Evolutionary conservation across 2,113 vertebrate genomes (phyloP).

Genomic region (Percina caprodes): DNA sequence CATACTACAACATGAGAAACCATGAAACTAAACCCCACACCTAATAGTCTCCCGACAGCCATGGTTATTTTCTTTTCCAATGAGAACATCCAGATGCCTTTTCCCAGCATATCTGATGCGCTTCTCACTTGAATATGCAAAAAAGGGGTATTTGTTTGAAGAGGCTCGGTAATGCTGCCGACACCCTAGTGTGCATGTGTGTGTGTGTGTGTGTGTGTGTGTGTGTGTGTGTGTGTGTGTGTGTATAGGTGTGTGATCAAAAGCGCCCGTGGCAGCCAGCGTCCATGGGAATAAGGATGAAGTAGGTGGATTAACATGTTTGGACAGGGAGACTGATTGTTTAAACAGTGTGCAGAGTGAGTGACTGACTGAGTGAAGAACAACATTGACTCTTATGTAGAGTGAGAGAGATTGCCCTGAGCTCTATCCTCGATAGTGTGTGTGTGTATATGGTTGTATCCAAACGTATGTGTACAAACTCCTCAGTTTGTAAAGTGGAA

Average conservation of each 20-base stretch:
- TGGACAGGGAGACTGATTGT: slow-evolving; percentile 77
- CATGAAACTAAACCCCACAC: slow-evolving; percentile 13
- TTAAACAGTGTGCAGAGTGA: slow-evolving; percentile 68
- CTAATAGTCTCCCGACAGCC: not conserved
- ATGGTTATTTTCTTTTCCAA: slow-evolving; percentile 37
- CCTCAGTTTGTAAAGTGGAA: not conserved
- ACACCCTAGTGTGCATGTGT: not conserved
- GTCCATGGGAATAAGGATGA: slow-evolving; percentile 71
- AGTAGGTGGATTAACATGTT: slow-evolving; percentile 81
- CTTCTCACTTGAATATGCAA: slow-evolving; percentile 57
- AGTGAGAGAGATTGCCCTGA: slow-evolving; percentile 38
- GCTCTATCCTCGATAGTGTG: not conserved
- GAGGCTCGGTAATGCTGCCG: slow-evolving; percentile 51
- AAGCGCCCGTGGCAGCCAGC: not conserved
- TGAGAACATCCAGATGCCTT: slow-evolving; percentile 17
- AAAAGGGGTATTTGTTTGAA: slow-evolving; percentile 51
- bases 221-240: slow-evolving; percentile 12
- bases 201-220: slow-evolving; percentile 20
- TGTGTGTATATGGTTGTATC: not conserved
- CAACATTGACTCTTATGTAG: slow-evolving; percentile 61
- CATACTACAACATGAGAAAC: not conserved
- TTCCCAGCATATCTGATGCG: slow-evolving; percentile 32
- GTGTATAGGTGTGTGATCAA: not conserved
- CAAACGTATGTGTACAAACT: slow-evolving; percentile 6
- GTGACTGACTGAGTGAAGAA: slow-evolving; percentile 59